Evolutionary conservation across 2,113 vertebrate genomes (phyloP).

Genomic region (Salminus brasiliensis): DNA sequence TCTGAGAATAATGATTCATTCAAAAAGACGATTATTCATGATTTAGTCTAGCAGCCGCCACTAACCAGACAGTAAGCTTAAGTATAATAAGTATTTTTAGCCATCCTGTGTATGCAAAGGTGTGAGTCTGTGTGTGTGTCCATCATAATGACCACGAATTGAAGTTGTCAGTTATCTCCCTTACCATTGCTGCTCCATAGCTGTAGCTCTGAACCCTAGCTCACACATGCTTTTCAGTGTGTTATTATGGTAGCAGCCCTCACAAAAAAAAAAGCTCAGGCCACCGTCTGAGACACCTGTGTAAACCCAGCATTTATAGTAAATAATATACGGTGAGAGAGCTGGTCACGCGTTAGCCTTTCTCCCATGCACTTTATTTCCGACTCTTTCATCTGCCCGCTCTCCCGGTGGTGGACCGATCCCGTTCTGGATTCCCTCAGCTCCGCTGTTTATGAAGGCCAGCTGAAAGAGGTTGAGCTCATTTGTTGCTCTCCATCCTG

Average conservation of each 20-base stretch:
- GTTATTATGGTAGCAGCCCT: background rate
- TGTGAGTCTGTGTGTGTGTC: background rate
- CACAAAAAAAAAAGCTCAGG: constrained; percentile 1
- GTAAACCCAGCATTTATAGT: constrained; percentile 1
- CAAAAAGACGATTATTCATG: background rate
- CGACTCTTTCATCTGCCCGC: background rate
- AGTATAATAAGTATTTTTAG: constrained; percentile 19
- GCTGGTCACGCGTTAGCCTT: background rate
- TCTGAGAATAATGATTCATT: background rate
- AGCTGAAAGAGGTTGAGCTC: constrained; percentile 29
- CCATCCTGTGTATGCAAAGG: background rate
- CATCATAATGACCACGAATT: background rate
- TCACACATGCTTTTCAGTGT: background rate
- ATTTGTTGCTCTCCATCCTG: constrained; percentile 7
- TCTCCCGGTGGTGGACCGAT: constrained; percentile 15
- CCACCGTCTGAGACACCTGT: background rate
- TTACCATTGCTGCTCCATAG: background rate
- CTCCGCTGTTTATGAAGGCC: constrained; percentile 30
- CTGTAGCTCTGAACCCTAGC: background rate
- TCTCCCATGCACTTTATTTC: constrained; percentile 22
- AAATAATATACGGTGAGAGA: background rate
- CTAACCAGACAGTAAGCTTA: constrained; percentile 1
- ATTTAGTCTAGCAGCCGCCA: background rate
- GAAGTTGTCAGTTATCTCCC: background rate
- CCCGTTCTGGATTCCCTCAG: constrained; percentile 22